Evolutionary conservation across 2,888 invertebrate species (phyloP).

Genomic region (Parascotia fuliginaria): DNA sequence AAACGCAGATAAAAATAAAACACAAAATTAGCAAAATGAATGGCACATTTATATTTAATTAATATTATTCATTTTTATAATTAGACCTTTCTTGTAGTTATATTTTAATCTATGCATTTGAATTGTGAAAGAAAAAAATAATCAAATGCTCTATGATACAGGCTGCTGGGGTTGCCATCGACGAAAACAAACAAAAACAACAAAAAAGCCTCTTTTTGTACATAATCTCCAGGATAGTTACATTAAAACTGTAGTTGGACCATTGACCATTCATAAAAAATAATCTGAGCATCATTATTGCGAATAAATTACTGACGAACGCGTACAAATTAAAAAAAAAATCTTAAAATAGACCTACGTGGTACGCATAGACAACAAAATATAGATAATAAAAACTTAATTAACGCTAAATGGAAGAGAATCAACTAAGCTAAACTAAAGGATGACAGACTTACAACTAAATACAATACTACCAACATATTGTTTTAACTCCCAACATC

Average conservation of each 20-base stretch:
- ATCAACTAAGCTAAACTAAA: slow-evolving; percentile 78
- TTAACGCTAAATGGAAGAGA: slow-evolving; percentile 79
- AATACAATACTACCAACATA: slow-evolving; percentile 59
- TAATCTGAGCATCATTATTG: slow-evolving; percentile 60
- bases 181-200: slow-evolving; percentile 54
- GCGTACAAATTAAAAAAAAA: slow-evolving; percentile 51
- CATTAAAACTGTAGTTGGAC: slow-evolving; percentile 50
- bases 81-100: slow-evolving; percentile 83
- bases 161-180: slow-evolving; percentile 59
- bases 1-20: slow-evolving; percentile 73
- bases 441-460: slow-evolving; percentile 60
- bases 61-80: slow-evolving; percentile 86
- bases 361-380: slow-evolving; percentile 70
- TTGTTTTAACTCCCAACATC: slow-evolving; percentile 53
- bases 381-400: slow-evolving; percentile 75
- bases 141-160: slow-evolving; percentile 72
- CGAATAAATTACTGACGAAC: slow-evolving; percentile 66
- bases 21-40: slow-evolving; percentile 85
- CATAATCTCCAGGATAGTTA: slow-evolving; percentile 71
- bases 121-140: slow-evolving; percentile 63
- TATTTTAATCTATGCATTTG: slow-evolving; percentile 80
- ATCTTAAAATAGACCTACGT: slow-evolving; percentile 54
- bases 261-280: slow-evolving; percentile 54
- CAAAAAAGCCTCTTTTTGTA: slow-evolving; percentile 72
- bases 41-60: slow-evolving; percentile 87